Conservation (phyloP, 1,140 invertebrate genomes). For the Carcinoscorpius rotundicauda region DNA sequence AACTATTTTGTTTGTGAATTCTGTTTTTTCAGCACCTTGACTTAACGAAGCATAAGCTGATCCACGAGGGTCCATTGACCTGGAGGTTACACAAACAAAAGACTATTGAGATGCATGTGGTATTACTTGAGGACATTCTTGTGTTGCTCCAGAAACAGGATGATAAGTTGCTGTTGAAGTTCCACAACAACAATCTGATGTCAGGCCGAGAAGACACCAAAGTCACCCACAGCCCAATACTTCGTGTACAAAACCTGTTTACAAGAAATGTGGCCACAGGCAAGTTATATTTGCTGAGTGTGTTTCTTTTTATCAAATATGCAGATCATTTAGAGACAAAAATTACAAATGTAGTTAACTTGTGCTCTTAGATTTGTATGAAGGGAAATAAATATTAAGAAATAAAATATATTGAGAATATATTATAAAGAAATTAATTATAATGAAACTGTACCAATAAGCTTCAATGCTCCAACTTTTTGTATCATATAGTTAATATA, state of each 20-base stretch:
- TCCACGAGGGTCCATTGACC: slow-evolving; percentile 71
- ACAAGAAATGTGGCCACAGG: slow-evolving; percentile 67
- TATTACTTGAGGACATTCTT: slow-evolving; percentile 74
- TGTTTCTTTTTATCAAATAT: no score
- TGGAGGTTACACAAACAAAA: slow-evolving; percentile 58
- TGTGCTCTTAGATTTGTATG: no score
- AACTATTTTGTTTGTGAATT: neutral
- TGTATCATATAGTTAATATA: no score
- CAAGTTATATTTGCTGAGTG: slow-evolving; percentile 29
- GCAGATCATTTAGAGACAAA: no score
- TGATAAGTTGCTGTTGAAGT: slow-evolving; percentile 71
- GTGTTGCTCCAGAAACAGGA: slow-evolving; percentile 76
- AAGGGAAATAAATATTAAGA: no score
- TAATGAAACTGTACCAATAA: no score
- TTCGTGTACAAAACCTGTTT: slow-evolving; percentile 55
- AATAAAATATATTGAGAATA: no score
- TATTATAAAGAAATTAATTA: no score
- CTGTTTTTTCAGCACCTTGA: slow-evolving; percentile 46
- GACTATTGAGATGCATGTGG: slow-evolving; percentile 67
- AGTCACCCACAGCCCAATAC: slow-evolving; percentile 52
- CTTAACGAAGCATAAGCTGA: slow-evolving; percentile 60
- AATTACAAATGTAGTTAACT: no score
- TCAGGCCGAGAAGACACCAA: slow-evolving; percentile 37
- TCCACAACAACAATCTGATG: slow-evolving; percentile 42
- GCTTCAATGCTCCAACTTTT: no score